These are phyloP conservation scores for Chinchilla lanigera DNA, from an alignment of 2,113 vertebrate species.

Conservation along the genomic window DNA sequence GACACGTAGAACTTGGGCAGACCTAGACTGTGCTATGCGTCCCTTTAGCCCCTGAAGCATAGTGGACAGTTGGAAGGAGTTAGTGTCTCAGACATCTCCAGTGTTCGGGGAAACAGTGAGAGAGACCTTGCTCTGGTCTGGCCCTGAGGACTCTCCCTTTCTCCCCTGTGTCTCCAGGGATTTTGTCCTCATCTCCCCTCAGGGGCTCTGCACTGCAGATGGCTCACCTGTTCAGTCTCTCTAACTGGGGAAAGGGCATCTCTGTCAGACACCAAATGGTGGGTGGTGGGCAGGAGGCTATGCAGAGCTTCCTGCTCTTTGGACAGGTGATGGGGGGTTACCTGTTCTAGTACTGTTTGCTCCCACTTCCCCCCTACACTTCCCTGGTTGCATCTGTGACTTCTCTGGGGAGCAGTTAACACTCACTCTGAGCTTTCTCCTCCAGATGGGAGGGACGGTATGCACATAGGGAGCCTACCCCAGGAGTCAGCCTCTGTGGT, in stretches of 20 bases:
- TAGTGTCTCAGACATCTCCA: not conserved
- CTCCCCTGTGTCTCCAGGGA: not conserved
- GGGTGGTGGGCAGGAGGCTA: not conserved
- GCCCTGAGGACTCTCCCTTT: not conserved
- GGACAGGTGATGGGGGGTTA: not conserved
- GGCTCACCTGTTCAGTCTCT: not conserved
- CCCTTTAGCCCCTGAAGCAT: not conserved
- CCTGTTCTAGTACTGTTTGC: not conserved
- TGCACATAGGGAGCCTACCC: not conserved
- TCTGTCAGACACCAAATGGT: not conserved
- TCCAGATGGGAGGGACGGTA: not conserved
- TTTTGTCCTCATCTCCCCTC: not conserved
- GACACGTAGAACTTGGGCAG: not conserved
- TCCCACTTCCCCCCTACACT: not conserved
- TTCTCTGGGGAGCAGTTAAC: not conserved
- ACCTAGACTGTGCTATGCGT: not conserved
- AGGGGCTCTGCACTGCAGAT: not conserved
- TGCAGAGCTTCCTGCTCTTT: not conserved
- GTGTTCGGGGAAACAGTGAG: not conserved
- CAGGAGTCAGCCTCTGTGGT: not conserved
- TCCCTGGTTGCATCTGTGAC: not conserved
- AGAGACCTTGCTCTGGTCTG: not conserved
- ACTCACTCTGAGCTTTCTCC: not conserved
- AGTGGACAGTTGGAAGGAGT: not conserved
- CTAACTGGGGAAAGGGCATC: not conserved